Evolutionary conservation across 2,113 vertebrate genomes (phyloP).

Genomic region (Marmota flaviventris): DNA sequence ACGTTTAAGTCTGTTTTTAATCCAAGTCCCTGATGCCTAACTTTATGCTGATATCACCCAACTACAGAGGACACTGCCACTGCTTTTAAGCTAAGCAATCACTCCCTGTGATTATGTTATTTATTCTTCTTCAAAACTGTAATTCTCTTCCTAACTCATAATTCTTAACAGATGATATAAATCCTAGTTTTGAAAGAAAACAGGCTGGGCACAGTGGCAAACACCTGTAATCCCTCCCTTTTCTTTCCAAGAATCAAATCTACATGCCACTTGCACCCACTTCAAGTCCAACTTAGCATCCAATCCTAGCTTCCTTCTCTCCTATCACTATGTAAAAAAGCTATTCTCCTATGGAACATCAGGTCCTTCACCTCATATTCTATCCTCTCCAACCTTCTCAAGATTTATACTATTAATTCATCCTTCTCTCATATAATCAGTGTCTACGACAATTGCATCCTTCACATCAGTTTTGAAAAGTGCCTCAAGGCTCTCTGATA

Average conservation of each 20-base stretch:
- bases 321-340: not conserved
- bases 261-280: not conserved
- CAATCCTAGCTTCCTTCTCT: not conserved
- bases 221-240: no score
- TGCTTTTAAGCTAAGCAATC: not conserved
- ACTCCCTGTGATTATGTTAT: not conserved
- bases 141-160: not conserved
- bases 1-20: not conserved
- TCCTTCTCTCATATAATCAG: not conserved
- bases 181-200: not conserved
- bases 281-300: not conserved
- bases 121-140: not conserved
- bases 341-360: not conserved
- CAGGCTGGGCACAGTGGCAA: no score
- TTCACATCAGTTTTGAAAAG: not conserved
- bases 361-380: not conserved
- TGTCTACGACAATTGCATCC: not conserved
- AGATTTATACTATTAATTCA: not conserved
- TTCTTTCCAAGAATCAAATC: not conserved
- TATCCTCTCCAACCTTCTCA: not conserved
- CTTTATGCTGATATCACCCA: not conserved
- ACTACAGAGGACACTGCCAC: not conserved
- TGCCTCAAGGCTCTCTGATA: not conserved
- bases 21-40: not conserved
- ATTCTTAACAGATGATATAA: conserved; percentile 41